Base-by-base conservation (phyloP, 2,888 invertebrate genomes). In the Lapara coniferarum region DNA sequence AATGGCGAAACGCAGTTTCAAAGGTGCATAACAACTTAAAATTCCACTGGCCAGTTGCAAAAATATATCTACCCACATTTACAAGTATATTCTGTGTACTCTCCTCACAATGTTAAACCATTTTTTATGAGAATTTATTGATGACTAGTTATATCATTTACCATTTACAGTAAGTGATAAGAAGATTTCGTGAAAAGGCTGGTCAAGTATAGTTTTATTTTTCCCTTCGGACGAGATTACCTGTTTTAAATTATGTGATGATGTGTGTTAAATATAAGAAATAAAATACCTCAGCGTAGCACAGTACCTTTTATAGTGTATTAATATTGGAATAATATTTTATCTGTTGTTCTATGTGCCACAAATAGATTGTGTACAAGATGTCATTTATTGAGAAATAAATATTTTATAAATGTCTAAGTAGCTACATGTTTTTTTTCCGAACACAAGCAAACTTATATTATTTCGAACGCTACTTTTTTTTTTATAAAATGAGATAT, bases 401-500 rank as follows among this genome's bases (percentile, higher is more conserved):
- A 89, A 91, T 90, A 91, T 92, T 92, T 92, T 92, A 92, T 92
- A 90, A 92, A 92, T 91, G 92, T 92, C 74, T 75, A 71, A 72
- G 46, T 73, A 69, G 46, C 12, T 13, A 37, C 13, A 0, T 51
- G n/a, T 58, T 58, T 37, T 30, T 58, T 30, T 25, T 0, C 10
- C 2, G 2, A 13, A 58, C 30, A 58, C 30, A 30, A 12, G 10
- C 12, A 14, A 4, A 14, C 14, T 51, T 51, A 51, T 51, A 55
- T 25, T n/a, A n/a, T n/a, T n/a, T n/a, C n/a, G n/a, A n/a, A n/a
- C n/a, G n/a, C n/a, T n/a, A n/a, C n/a, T n/a, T n/a, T n/a, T n/a
- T n/a, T n/a, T n/a, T n/a, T n/a, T n/a, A n/a, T n/a, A n/a, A 25
- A 25, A 25, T 25, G 25, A 25, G 2, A 25, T 25, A 25, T 25